A percentile compares a stretch with the other conserved stretches of the same genome.
Evolutionary conservation across 2,888 invertebrate genomes (phyloP).

Genomic region (Sminthurides aquaticus): DNA sequence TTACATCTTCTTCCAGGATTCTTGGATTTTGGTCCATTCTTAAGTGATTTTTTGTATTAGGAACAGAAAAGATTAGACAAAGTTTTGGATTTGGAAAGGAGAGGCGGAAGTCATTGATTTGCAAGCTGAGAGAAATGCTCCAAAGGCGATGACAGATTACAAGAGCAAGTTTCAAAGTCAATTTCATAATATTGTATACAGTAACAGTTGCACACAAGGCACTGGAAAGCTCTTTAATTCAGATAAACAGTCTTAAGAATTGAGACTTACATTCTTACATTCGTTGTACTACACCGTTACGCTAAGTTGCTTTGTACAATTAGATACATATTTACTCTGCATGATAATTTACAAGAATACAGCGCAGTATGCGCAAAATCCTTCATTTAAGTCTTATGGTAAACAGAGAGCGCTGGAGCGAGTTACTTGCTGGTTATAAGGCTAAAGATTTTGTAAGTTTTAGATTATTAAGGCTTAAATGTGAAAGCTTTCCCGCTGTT

Average conservation of each 20-base stretch:
- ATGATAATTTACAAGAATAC: conserved; percentile 8
- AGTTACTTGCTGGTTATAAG: no score
- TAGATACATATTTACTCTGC: conserved; percentile 5
- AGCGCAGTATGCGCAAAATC: no score
- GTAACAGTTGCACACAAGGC: neutral
- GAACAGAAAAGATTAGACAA: no score
- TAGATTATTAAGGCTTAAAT: no score
- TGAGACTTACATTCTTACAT: neutral
- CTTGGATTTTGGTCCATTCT: no score
- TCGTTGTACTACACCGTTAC: conserved; percentile 7
- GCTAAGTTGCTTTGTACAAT: neutral
- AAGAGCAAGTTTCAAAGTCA: neutral
- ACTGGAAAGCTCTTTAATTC: neutral
- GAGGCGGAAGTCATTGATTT: neutral
- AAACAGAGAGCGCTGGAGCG: no score
- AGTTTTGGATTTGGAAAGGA: no score
- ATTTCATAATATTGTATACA: conserved; percentile 3
- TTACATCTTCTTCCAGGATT: no score
- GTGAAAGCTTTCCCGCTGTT: no score
- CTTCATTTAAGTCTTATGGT: no score
- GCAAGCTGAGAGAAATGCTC: neutral
- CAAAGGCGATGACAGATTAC: neutral
- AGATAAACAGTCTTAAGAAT: neutral
- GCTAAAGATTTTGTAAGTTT: no score
- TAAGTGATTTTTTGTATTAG: no score